Base-by-base conservation (phyloP, 2,888 invertebrate species). In the Leptothorax acervorum region DNA sequence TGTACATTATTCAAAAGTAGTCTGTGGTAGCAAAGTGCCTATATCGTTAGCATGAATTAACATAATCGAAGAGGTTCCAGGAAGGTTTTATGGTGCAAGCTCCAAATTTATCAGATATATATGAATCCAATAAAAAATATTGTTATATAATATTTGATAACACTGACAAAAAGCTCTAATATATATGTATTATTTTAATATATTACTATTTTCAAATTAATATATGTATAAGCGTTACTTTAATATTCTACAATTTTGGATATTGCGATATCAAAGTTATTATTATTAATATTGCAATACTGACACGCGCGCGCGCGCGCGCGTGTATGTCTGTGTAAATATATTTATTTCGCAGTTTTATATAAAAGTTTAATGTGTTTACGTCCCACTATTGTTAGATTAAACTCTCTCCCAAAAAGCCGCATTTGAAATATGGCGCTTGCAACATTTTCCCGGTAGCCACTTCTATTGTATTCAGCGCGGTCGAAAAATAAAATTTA, bases 401-500 rank as follows among this genome's bases (percentile, higher is more conserved):
- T 66, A 55, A 81, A 3, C 23, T 63, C 3, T 45, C 35, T 70
- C 6, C 18, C 2, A 60, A 60, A 79, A 71, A 48, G 12, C 3
- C 9, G 18, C 48, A 39, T 48, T 45, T 71, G 79, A 81, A 81
- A 81, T 81, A 79, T 79, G 57, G 48, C 31, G 71, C 18, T 35
- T 39, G 79, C 28, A 62, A 62, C 35, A 60, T 48, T 81, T 81
- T 79, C 12, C 57, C 71, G 45, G 28, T 48, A 51, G 12, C 28
- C 45, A 68, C 66, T 70, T 71, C 79, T 60, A 79, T 78, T 78
- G 66, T 78, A 65, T 81, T 71, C 60, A 71, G 35, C 48, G 18
- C 48, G 18, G 39, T 5, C 39, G 39, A 81, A 81, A 78, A 70
- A 60, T 81, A 71, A 70, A 71, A 60, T 70, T 81, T 48, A 39